A percentile compares a stretch with the other conserved stretches of the same genome.
Evolutionary conservation across 2,113 vertebrate genomes (phyloP).

Genomic region (Myrmecophaga tridactyla): DNA sequence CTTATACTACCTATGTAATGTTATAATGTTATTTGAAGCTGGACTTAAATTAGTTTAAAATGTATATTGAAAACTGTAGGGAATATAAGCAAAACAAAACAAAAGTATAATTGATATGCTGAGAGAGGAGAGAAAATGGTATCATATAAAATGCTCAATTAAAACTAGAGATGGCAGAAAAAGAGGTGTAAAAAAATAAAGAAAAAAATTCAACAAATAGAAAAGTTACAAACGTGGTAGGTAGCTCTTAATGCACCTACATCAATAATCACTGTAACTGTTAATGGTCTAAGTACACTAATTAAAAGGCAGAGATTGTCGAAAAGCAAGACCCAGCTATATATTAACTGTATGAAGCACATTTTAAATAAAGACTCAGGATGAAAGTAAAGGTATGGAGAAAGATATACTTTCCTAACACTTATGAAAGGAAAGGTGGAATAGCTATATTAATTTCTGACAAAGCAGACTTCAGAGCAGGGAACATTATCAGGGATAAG

Average conservation of each 20-base stretch:
- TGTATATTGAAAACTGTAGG: background rate
- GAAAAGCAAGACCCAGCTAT: background rate
- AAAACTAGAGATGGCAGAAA: conserved; percentile 18
- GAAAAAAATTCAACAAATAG: background rate
- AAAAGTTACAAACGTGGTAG: background rate
- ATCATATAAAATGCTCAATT: background rate
- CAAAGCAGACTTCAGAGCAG: background rate
- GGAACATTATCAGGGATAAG: background rate
- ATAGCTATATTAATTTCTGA: background rate
- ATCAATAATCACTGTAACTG: background rate
- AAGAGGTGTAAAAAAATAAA: background rate
- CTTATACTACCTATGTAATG: background rate
- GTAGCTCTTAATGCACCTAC: background rate
- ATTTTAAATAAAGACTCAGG: background rate
- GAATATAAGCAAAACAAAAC: background rate
- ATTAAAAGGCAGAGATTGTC: background rate
- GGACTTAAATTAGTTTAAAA: background rate
- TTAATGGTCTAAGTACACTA: background rate
- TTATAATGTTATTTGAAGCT: background rate
- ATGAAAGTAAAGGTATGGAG: background rate
- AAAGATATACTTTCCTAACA: background rate
- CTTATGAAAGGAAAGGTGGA: background rate
- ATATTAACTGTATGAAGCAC: background rate
- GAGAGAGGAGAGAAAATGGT: background rate
- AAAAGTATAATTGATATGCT: background rate